phyloP scores from a whole-genome alignment of 2,113 vertebrate species.

The Grus americana region DNA sequence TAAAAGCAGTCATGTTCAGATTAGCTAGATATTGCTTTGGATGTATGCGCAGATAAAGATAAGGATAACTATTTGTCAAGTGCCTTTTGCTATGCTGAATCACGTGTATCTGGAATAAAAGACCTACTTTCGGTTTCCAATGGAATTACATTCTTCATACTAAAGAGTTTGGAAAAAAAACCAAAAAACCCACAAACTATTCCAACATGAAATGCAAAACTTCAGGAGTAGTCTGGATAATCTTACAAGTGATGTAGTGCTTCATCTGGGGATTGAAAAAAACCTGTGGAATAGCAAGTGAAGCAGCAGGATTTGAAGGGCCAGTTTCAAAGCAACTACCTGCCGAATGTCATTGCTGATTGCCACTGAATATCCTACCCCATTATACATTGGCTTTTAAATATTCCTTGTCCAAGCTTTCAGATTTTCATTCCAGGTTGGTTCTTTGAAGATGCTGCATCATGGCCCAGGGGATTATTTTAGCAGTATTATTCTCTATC shows the following conservation, averaged over 20 bases:
- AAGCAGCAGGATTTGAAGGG: neutral
- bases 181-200: neutral
- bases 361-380: neutral
- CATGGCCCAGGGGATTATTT: conserved; percentile 4
- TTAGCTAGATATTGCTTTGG: neutral
- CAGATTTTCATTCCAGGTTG: conserved; percentile 2
- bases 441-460: neutral
- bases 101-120: neutral
- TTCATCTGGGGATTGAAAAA: neutral
- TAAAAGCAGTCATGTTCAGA: neutral
- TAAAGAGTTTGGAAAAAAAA: neutral
- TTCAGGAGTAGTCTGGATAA: neutral
- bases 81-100: neutral
- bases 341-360: neutral
- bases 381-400: neutral
- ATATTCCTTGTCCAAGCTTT: neutral
- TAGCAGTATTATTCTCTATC: conserved; percentile 1
- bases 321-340: neutral
- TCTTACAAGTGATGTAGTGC: neutral
- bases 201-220: neutral
- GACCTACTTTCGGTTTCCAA: neutral
- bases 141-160: neutral
- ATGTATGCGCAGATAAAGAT: neutral
- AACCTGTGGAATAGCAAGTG: neutral
- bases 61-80: neutral